A percentile compares a stretch with the other conserved stretches of the same genome.
phyloP scores from a whole-genome alignment of 2,888 invertebrate species.

The Drosophila fungiperda region DNA sequence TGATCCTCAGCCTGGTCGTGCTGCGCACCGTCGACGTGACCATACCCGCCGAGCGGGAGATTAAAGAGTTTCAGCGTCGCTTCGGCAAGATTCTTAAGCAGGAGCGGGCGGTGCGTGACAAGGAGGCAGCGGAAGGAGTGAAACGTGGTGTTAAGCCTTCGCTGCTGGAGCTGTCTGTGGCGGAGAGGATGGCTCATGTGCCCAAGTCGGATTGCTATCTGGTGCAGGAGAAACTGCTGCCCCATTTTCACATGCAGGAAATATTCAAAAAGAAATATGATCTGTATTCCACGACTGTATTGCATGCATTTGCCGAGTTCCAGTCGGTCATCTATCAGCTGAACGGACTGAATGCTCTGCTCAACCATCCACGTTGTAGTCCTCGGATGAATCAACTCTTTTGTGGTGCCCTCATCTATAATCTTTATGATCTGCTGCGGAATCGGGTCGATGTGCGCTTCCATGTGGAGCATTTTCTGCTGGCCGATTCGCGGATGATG shows the following conservation, averaged over 20 bases:
- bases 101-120: conserved; percentile 74
- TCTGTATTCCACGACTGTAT: conserved; percentile 75
- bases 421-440: conserved; percentile 88
- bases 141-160: conserved; percentile 63
- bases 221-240: conserved; percentile 79
- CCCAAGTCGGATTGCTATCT: conserved; percentile 82
- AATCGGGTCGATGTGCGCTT: conserved; percentile 86
- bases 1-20: conserved; percentile 81
- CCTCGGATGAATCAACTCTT: conserved; percentile 88
- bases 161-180: conserved; percentile 60
- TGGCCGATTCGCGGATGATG: conserved; percentile 81
- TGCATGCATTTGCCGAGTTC: conserved; percentile 84
- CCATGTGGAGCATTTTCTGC: conserved; percentile 86
- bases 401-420: conserved; percentile 92
- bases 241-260: conserved; percentile 84
- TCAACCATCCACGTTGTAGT: conserved; percentile 87
- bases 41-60: conserved; percentile 82
- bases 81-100: conserved; percentile 81
- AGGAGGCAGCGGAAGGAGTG: conserved; percentile 62
- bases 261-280: conserved; percentile 84
- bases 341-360: conserved; percentile 87
- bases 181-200: conserved; percentile 74
- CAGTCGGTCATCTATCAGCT: conserved; percentile 84
- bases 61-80: conserved; percentile 76
- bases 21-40: conserved; percentile 82